Percentiles rank a stretch among this genome's conserved stretches.
Conservation (phyloP, 2,113 vertebrate species). For the Melanostigma gelatinosum region DNA sequence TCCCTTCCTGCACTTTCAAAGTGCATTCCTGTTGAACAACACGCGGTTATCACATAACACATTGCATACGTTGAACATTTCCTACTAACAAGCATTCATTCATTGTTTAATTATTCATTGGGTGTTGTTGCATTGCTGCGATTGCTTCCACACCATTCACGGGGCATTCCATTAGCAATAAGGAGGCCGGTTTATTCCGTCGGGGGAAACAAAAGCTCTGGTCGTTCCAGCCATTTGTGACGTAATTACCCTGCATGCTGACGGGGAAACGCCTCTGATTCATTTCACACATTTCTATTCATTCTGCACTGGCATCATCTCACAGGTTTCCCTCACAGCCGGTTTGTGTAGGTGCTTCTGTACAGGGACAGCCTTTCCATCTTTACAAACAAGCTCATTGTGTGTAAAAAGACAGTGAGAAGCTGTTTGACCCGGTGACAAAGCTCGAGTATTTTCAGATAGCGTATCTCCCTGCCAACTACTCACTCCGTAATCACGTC, state of each 20-base stretch:
- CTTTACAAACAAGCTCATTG: conserved; percentile 26
- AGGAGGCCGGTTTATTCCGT: conserved; percentile 43
- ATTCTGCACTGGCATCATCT: conserved; percentile 24
- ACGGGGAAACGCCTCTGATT: conserved; percentile 48
- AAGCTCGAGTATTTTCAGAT: conserved; percentile 43
- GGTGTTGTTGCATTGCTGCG: conserved; percentile 17
- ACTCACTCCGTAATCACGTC: background rate
- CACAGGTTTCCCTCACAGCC: conserved; percentile 12
- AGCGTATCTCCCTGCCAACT: conserved; percentile 13
- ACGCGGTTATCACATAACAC: conserved; percentile 16
- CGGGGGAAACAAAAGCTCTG: conserved; percentile 29
- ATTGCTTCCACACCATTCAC: conserved; percentile 40
- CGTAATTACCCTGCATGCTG: conserved; percentile 44
- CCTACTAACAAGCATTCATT: conserved; percentile 42
- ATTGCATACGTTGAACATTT: conserved; percentile 27
- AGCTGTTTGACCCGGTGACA: conserved; percentile 22
- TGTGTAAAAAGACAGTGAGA: conserved; percentile 8
- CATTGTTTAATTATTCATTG: conserved; percentile 45
- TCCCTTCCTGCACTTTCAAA: conserved; percentile 94
- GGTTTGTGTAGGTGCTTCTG: conserved; percentile 19
- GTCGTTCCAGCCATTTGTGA: conserved; percentile 31
- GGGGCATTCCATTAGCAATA: conserved; percentile 29
- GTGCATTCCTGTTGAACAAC: conserved; percentile 89
- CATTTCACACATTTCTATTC: conserved; percentile 44
- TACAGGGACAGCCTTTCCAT: conserved; percentile 28